phyloP scores from a whole-genome alignment of 2,888 invertebrate genomes.

The Digitonthophagus gazella region DNA sequence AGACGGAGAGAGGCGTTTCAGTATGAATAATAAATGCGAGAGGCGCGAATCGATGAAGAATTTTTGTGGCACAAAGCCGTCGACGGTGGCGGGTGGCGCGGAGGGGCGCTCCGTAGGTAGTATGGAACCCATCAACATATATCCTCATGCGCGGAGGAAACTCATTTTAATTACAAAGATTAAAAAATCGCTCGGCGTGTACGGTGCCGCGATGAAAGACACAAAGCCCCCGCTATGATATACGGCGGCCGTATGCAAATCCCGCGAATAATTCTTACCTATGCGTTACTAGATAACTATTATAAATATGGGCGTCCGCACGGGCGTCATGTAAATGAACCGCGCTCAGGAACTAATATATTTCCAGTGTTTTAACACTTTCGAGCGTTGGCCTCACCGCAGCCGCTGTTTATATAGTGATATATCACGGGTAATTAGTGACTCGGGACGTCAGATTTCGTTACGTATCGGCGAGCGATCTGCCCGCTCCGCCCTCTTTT shows the following conservation, averaged over 20 bases:
- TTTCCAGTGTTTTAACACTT: constrained; percentile 51
- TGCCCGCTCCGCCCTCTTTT: constrained; percentile 43
- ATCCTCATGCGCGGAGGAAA: constrained; percentile 44
- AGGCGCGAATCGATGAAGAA: constrained; percentile 24
- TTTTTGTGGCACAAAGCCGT: constrained; percentile 23
- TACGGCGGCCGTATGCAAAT: constrained; percentile 46
- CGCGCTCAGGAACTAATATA: constrained; percentile 48
- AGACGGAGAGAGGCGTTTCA: constrained; percentile 8
- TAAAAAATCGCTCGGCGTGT: constrained; percentile 46
- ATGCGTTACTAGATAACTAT: constrained; percentile 48
- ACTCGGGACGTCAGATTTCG: constrained; percentile 48
- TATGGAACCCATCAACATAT: constrained; percentile 33
- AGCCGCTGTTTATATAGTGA: constrained; percentile 50
- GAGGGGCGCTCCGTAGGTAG: constrained; percentile 3
- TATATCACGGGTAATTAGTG: constrained; percentile 52
- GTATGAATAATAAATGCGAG: constrained; percentile 17
- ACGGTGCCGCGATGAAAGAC: constrained; percentile 45
- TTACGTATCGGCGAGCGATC: constrained; percentile 41
- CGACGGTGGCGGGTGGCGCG: constrained; percentile 2
- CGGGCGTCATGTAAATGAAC: constrained; percentile 46
- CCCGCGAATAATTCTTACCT: constrained; percentile 48
- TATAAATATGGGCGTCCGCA: constrained; percentile 41
- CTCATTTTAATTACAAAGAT: constrained; percentile 52
- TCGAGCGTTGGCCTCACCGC: constrained; percentile 45
- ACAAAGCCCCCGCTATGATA: constrained; percentile 45